Evolutionary conservation across 2,113 vertebrate genomes (phyloP), one percentile per base, ranked within the genome.

Genomic region (Anolis carolinensis): DNA sequence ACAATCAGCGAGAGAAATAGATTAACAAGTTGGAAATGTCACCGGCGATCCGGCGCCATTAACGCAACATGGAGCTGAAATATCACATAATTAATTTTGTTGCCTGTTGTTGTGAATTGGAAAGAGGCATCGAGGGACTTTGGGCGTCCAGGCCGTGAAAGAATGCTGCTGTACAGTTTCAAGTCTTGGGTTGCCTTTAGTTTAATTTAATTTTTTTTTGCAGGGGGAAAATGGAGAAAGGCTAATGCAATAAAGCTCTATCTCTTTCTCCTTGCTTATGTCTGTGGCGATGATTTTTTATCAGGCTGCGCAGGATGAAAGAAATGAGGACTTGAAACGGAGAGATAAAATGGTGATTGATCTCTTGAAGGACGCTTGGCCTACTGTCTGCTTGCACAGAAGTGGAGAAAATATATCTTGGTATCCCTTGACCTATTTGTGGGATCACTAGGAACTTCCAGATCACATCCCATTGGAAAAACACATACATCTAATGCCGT

Each of bases 41-140:
- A 95, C 94, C 90, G 63, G 4, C 80, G 90, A 91, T 95, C 91
- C 79, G 86, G 90, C 93, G 94, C 94, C 93, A 95, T 96, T 95
- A 96, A 95, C 94, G 94, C 94, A 93, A 95, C 90, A 93, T 91
- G 95, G 94, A 96, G 95, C 94, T 95, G 95, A 96, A 96, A 95
- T 95, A 94, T 94, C 95, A 94, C 93, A 92, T 95, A 96, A 96
- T 96, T 96, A 96, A 95, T 94, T 94, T 87, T 44, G 65, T 92
- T 93, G 79, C 91, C 95, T 95, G 96, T 96, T 96, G 93, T 95
- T 94, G 88, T 91, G 95, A 95, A 94, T 91, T 91, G 93, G 86
- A 89, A 80, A 88, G 23, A 20, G 23, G 25, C 21, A 93, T 88
- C 89, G 87, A 90, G 16, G 89, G 55, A 59, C 14, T 59, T 21